phyloP scores from a whole-genome alignment of 30 jellyfish, hydroid and myxozoan genomes.

The Pseudorhiza aurosa region DNA sequence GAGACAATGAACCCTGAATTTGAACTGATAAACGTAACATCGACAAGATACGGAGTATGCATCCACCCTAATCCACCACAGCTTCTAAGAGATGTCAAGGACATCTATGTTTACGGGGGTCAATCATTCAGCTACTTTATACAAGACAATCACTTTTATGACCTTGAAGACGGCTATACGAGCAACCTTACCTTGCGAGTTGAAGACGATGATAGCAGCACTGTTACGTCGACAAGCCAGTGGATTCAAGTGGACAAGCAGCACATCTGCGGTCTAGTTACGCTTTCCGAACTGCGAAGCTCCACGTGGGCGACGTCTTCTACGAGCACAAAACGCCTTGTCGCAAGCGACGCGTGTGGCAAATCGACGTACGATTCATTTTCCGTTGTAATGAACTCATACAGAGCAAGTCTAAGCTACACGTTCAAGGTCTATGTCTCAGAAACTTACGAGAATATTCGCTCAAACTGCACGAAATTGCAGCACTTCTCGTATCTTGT shows the following conservation, averaged over 20 bases:
- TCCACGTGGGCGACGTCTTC: constrained; percentile 30
- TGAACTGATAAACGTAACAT: constrained; percentile 1
- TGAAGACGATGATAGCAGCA: neutral
- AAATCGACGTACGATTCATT: constrained; percentile 37
- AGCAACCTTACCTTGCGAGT: constrained; percentile 57
- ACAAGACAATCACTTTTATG: constrained; percentile 62
- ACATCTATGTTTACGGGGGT: constrained; percentile 26
- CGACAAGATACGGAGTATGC: constrained; percentile 54
- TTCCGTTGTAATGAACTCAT: constrained; percentile 23
- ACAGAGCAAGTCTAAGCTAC: neutral
- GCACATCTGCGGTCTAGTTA: constrained; percentile 55
- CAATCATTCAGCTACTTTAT: constrained; percentile 41
- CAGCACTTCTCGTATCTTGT: constrained; percentile 13
- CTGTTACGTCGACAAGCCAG: constrained; percentile 16
- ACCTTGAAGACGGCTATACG: constrained; percentile 91
- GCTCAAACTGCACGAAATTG: constrained; percentile 44
- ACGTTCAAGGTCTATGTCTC: constrained; percentile 44
- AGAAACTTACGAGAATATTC: neutral
- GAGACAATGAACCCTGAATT: constrained; percentile 45
- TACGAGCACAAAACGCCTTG: constrained; percentile 1
- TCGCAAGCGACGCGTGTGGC: constrained; percentile 70
- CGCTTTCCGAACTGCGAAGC: constrained; percentile 25
- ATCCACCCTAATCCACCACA: constrained; percentile 38
- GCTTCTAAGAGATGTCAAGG: constrained; percentile 19
- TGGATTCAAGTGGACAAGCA: constrained; percentile 42